These are phyloP conservation scores for Martes martes DNA, from an alignment of 2,113 vertebrate species.

Conservation along the genomic window DNA sequence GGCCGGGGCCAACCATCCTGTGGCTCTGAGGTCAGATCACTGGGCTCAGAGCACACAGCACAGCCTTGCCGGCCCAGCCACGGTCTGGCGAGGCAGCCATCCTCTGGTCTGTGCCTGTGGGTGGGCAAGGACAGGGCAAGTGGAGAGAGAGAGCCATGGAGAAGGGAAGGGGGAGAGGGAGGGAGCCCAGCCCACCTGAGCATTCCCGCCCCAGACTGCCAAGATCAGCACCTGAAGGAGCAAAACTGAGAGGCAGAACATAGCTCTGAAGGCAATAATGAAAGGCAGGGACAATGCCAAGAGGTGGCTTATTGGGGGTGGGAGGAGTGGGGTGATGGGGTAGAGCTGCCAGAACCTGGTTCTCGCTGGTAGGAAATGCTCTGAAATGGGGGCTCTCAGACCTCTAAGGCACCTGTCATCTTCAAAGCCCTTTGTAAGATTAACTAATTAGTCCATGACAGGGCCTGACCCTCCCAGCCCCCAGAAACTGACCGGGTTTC, in stretches of 20 bases:
- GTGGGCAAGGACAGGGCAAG: no score
- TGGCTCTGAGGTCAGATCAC: background rate
- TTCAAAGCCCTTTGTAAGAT: background rate
- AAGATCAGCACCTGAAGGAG: background rate
- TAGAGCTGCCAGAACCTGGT: background rate
- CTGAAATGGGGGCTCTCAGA: background rate
- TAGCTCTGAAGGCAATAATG: background rate
- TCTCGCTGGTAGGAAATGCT: background rate
- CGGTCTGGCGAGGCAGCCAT: background rate
- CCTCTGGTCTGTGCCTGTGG: background rate
- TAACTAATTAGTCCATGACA: background rate
- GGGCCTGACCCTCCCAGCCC: background rate
- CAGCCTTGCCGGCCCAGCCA: background rate
- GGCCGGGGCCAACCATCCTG: fast-evolving
- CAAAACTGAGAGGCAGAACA: background rate
- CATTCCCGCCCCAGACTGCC: background rate
- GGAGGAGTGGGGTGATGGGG: no score
- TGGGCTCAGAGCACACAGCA: background rate
- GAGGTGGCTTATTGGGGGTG: background rate
- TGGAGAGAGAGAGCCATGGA: background rate
- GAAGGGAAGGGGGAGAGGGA: no score
- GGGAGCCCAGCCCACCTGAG: background rate
- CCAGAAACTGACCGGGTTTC: background rate
- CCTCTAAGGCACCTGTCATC: background rate
- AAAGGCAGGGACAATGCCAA: background rate